Base-by-base conservation (phyloP, 2,113 vertebrate species). In the Gallinago paraguaiae region DNA sequence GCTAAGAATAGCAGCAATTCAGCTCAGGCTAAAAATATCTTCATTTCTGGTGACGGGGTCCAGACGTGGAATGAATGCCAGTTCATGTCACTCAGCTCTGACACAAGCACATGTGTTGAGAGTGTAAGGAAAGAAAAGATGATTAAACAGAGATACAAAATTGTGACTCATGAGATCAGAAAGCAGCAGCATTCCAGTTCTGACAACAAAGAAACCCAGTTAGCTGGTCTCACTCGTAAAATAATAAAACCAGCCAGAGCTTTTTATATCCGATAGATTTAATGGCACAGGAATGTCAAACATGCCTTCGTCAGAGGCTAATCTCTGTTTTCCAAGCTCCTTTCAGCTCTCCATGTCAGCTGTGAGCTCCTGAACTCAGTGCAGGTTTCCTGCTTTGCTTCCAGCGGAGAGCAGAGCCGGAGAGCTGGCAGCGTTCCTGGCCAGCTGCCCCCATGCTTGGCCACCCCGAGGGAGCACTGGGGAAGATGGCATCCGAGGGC, bases 1-100 rank as follows among this genome's bases (percentile, higher is more conserved):
- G 68, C 76, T 92, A 84, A 96, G 53, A 95, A 94, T 65, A 96
- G 65, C 45, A 68, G 61, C 16, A 3, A 37, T 72, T 91, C 59
- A 91, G 45, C 8, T 82, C 28, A 81, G 50, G 61, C 57, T 94
- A 96, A 95, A 95, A 86, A 91, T 96, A 91, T 39, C 72, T 92
- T 45, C 13, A n/a, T 82, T 94, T 79, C 78, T 72, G 64, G 80
- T 87, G 93, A 85, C 2, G 2, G 37, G 72, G 88, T 87, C 80
- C 91, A 96, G 93, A 72, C 45, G 0, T 50, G 28, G 57, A 92
- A 53, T 1, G 2, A 95, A 79, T 0, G 5, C 48, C 53, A 48
- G 50, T 20, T 86, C 33, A 35, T 18, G 72, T 35, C 57, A 11
- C 72, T 75, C 82, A 94, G 93, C 33, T 92, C 76, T 50, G 72